Evolutionary conservation across 1,140 invertebrate species (phyloP), one percentile per base, ranked within the genome.

Genomic region (Dendroctonus valens): DNA sequence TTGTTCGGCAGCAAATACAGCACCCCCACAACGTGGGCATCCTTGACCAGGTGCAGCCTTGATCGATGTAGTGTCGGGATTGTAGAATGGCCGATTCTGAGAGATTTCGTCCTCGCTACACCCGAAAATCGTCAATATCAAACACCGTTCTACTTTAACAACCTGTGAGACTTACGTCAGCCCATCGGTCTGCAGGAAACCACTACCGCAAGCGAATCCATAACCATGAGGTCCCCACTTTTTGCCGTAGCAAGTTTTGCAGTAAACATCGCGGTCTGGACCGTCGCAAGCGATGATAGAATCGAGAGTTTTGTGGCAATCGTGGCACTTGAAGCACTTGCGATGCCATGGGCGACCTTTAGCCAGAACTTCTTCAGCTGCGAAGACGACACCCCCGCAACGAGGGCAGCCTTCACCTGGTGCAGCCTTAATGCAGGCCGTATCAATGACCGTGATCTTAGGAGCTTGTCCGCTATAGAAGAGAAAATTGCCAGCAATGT

Each of bases 271-370:
- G 67, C 83, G 85, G 74, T 95, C 91, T 40, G 93, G 92, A 38
- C 93, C 93, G 76, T 94, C 93, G 76, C 93, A 94, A 70, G 93
- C 94, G 71, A 92, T 92, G 75, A 94, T 94, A 14, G 94, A 97
- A 77, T 97, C 94, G 54, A 97, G 83, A 26, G 91, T 92, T 75
- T 94, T 94, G 72, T 88, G 91, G 80, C 96, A 98, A n/a, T 93
- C 91, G 78, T 84, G 89, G 80, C 96, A 99, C 79, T 97, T 98
- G 85, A 96, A 98, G 82, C 96, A 99, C 81, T 98, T 98, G 82
- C 96, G 88, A 84, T 93, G 96, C 94, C 94, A 98, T 81, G 95
- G 94, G 75, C 92, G 72, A 61, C 90, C 87, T 77, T 91, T 93
- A 41, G 92, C 91, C 26, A 94, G 81, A 49, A 95, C 91, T 79